Conservation (phyloP, 2,113 vertebrate species). For the Nyctereutes procyonoides region DNA sequence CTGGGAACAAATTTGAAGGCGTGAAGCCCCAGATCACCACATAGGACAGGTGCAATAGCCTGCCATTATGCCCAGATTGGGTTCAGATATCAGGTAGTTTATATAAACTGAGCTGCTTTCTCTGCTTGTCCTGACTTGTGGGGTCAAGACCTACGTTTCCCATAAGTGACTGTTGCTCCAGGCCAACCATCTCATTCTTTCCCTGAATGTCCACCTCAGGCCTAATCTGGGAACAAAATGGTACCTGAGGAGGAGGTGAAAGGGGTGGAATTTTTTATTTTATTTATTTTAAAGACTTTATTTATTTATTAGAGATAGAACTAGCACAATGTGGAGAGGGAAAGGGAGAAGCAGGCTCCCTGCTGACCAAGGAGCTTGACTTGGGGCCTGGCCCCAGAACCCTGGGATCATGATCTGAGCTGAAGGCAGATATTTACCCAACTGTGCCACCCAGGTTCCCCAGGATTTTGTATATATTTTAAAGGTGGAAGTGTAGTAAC, state of each 20-base stretch:
- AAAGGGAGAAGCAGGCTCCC: too few species aligned
- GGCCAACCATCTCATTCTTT: neutral
- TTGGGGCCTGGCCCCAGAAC: too few species aligned
- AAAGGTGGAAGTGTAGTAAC: neutral
- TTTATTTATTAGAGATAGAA: too few species aligned
- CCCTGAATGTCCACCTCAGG: neutral
- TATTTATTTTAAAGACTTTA: too few species aligned
- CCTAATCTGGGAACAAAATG: neutral
- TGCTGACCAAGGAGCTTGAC: too few species aligned
- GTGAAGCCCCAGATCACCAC: neutral
- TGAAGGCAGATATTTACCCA: too few species aligned
- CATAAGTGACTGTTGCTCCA: neutral
- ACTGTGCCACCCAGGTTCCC: too few species aligned
- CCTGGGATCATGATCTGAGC: too few species aligned
- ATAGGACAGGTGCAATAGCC: neutral
- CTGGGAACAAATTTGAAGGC: neutral
- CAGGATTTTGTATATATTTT: neutral
- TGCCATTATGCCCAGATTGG: neutral
- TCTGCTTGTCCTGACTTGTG: neutral
- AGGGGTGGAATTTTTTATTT: neutral
- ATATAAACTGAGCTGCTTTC: neutral
- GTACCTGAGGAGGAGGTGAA: too few species aligned
- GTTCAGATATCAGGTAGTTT: neutral
- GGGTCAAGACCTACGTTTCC: neutral
- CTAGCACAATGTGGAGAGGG: too few species aligned